Conservation (phyloP, 2,888 invertebrate species). For the Pristionchus arcanus region DNA sequence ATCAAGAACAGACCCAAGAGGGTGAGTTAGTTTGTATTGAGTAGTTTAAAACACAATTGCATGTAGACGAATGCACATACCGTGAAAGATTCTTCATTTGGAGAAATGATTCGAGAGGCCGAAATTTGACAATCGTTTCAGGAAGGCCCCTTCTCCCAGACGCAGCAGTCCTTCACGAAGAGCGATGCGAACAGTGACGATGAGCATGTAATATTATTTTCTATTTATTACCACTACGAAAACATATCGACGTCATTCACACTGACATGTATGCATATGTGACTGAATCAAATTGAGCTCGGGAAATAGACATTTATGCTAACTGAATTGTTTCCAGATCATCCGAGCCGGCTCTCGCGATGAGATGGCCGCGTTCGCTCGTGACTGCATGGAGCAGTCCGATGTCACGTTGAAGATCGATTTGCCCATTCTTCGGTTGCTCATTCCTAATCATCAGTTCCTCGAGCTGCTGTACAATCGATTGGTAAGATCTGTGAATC, state of each 20-base stretch:
- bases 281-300: too few species aligned
- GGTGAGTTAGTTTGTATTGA: too few species aligned
- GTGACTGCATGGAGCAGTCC: conserved; percentile 78
- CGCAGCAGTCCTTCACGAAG: conserved; percentile 58
- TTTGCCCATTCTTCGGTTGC: conserved; percentile 79
- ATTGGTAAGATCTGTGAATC: too few species aligned
- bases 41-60: too few species aligned
- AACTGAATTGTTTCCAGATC: conserved; percentile 60
- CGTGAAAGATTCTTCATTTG: too few species aligned
- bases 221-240: not conserved
- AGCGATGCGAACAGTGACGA: conserved; percentile 25
- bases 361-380: conserved; percentile 71
- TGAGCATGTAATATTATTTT: conserved; percentile 30
- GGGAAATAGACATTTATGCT: too few species aligned
- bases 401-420: conserved; percentile 78
- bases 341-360: conserved; percentile 71
- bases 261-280: not conserved
- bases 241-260: not conserved
- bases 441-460: conserved; percentile 80
- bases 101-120: too few species aligned
- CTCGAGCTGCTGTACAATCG: conserved; percentile 82
- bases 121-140: not conserved
- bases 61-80: too few species aligned
- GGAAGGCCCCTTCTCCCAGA: conserved; percentile 73
- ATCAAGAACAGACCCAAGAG: conserved; percentile 60